Percentiles rank a stretch among this genome's conserved stretches.
Evolutionary conservation across 2,113 vertebrate species (phyloP).

Genomic region (Oncorhynchus keta): DNA sequence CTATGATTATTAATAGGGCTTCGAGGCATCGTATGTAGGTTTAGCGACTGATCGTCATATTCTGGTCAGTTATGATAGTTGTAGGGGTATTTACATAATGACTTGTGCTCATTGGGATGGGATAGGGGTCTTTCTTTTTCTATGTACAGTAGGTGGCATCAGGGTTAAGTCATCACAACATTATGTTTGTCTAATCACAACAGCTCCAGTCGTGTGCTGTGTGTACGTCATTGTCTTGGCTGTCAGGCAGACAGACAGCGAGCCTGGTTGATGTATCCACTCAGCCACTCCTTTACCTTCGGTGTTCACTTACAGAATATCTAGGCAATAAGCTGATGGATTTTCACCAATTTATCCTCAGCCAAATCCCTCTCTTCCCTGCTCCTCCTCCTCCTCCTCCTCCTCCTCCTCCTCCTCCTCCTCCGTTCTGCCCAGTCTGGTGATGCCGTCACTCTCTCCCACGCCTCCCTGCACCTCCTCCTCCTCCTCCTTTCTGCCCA

Average conservation of each 20-base stretch:
- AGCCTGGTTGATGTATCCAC: conserved; percentile 57
- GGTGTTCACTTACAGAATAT: conserved; percentile 58
- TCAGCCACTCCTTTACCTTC: conserved; percentile 62
- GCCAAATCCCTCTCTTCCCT: conserved; percentile 34
- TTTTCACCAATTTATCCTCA: conserved; percentile 55
- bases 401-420: conserved; percentile 14
- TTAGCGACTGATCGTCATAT: conserved; percentile 42
- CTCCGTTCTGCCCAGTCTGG: no score
- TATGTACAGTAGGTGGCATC: conserved; percentile 45
- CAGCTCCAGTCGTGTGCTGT: conserved; percentile 24
- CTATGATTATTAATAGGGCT: conserved; percentile 66
- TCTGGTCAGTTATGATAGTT: conserved; percentile 1
- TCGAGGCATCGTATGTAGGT: conserved; percentile 48
- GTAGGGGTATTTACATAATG: no score
- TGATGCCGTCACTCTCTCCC: no score
- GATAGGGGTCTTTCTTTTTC: conserved; percentile 11
- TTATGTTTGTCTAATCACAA: conserved; percentile 59
- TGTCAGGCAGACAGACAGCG: conserved; percentile 57
- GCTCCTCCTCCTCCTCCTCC: neutral
- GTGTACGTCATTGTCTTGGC: conserved; percentile 65
- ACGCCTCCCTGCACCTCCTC: neutral
- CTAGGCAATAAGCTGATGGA: conserved; percentile 62
- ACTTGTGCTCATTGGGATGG: no score
- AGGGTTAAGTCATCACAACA: conserved; percentile 64
- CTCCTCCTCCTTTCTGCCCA: no score